Base-by-base conservation (phyloP, 2,888 invertebrate genomes). In the Scaptomyza cyrtandrae region DNA sequence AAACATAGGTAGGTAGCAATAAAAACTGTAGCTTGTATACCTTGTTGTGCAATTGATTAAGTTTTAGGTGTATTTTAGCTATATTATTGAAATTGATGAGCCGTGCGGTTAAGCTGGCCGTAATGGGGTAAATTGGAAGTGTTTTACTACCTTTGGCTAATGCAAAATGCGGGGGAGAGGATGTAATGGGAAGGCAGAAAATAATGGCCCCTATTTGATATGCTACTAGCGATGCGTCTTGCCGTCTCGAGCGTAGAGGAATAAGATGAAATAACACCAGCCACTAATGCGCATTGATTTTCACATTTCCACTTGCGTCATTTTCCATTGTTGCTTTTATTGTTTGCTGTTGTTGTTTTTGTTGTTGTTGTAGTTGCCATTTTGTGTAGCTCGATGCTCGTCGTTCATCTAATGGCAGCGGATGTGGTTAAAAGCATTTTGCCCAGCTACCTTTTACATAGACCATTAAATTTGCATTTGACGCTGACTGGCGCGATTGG, bases 401-500 rank as follows among this genome's bases (percentile, higher is more conserved):
- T 37, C 56, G 61, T 70, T 70, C 74, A 70, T 68, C 88, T 85
- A 86, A 88, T 88, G 83, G 86, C 86, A 75, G 65, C 88, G 88
- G 88, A 85, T 88, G 86, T 88, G 85, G 88, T 85, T 88, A 85
- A 85, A 85, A 85, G 85, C 85, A 88, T 85, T 85, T 85, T 88
- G 75, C 80, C 86, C 69, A 66, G 78, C 78, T 85, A 86, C 80
- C 88, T 86, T 86, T 82, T 77, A 78, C 80, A 87, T 88, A 85
- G 83, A 83, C 86, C 85, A 85, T 85, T 88, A 85, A 85, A 85
- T 85, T 85, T 88, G 88, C 85, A 88, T 88, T 85, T 88, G 86
- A 77, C 59, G 87, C 69, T 84, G 87, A 84, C 87, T 78, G 71
- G 86, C 75, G 65, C 78, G 70, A 82, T 87, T 85, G 85, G 52